Conservation (phyloP, 2,113 vertebrate species). For the Dromaius novaehollandiae region DNA sequence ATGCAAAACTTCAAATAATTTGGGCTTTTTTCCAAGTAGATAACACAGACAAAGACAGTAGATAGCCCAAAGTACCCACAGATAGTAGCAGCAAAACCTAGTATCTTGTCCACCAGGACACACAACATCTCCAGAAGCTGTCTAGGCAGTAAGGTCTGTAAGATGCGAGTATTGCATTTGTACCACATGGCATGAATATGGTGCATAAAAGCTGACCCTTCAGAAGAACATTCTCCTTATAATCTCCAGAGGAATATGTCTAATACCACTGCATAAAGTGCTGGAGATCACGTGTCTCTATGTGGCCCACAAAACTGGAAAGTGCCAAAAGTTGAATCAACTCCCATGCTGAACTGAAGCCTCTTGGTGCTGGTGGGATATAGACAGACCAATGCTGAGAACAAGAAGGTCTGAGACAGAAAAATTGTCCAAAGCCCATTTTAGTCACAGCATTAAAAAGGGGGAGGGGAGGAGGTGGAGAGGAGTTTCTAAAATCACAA, state of each 20-base stretch:
- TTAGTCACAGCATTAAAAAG: not conserved
- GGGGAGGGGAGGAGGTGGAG: not conserved
- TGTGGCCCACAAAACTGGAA: not conserved
- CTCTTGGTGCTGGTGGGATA: not conserved
- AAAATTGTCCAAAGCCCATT: not conserved
- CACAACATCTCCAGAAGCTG: fast-evolving
- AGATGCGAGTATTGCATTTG: not conserved
- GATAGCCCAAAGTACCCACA: not conserved
- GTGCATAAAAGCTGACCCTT: not conserved
- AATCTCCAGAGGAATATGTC: fast-evolving
- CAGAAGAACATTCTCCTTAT: not conserved
- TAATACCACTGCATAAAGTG: not conserved
- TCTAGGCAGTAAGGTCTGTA: not conserved
- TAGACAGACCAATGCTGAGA: not conserved
- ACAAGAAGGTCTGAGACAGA: not conserved
- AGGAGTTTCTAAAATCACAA: not conserved
- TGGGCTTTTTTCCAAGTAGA: not conserved
- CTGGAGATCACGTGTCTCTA: not conserved
- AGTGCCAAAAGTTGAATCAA: not conserved
- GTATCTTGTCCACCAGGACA: not conserved
- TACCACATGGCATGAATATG: not conserved
- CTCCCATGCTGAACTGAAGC: not conserved
- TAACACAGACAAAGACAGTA: not conserved
- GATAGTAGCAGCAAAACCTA: not conserved
- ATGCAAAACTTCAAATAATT: not conserved